Evolutionary conservation across 1,140 invertebrate species (phyloP).

Genomic region (Pomacea maculata): DNA sequence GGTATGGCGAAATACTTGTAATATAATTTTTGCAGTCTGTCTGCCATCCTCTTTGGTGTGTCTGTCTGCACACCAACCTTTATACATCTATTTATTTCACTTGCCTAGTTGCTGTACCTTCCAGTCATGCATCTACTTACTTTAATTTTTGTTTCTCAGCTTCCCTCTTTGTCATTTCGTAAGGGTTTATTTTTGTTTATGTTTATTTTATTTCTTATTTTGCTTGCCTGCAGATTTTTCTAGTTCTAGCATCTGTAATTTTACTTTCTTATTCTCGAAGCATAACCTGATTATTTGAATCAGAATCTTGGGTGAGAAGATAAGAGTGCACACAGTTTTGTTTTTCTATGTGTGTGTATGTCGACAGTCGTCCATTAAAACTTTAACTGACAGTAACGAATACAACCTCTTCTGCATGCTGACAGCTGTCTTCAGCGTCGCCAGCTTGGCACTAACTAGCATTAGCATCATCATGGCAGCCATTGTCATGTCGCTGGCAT

Average conservation of each 20-base stretch:
- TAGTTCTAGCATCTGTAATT: neutral
- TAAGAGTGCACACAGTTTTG: neutral
- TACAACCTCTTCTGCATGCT: neutral
- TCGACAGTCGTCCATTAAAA: no score
- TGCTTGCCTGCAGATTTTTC: neutral
- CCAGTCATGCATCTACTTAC: neutral
- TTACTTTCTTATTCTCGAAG: neutral
- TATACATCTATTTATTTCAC: neutral
- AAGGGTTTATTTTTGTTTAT: neutral
- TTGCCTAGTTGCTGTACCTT: neutral
- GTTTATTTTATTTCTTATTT: neutral
- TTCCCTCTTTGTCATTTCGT: conserved; percentile 1
- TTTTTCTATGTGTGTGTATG: neutral
- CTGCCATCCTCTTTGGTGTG: neutral
- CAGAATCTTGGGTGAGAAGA: no score
- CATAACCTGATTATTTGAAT: no score
- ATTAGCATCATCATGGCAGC: conserved; percentile 29
- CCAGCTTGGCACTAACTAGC: conserved; percentile 25
- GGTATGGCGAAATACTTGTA: neutral
- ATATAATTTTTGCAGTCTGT: neutral
- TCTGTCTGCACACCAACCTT: neutral
- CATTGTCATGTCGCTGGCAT: conserved; percentile 16
- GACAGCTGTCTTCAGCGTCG: conserved; percentile 26
- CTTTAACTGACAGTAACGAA: no score
- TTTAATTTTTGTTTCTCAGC: neutral